phyloP scores from a whole-genome alignment of 2,797 vertebrate species.

The Liasis olivaceus region DNA sequence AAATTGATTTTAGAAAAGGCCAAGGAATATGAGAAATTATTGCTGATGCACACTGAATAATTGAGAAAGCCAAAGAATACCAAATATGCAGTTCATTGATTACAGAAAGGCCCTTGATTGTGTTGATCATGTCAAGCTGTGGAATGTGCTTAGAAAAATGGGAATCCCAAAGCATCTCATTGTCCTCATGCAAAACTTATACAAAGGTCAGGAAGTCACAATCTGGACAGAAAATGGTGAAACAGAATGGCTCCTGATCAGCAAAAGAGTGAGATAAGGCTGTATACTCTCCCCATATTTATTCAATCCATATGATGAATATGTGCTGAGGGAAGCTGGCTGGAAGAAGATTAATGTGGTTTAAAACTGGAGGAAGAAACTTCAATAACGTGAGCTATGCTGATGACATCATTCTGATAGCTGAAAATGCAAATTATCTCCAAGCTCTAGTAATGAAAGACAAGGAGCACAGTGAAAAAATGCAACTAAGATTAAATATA shows the following conservation, averaged over 20 bases:
- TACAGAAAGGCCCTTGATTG: not conserved
- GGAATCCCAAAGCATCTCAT: not conserved
- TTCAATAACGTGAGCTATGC: not conserved
- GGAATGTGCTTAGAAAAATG: not conserved
- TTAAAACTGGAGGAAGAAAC: not conserved
- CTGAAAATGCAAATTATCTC: not conserved
- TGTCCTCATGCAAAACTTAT: not conserved
- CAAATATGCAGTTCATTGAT: not conserved
- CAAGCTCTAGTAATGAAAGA: not conserved
- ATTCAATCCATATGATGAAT: not conserved
- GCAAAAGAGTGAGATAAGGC: not conserved
- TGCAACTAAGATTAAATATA: not conserved
- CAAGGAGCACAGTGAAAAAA: not conserved
- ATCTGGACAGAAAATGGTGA: not conserved
- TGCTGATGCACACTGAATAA: not conserved
- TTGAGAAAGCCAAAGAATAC: not conserved
- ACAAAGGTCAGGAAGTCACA: not conserved
- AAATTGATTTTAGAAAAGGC: not conserved
- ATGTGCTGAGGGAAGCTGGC: not conserved
- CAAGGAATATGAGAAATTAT: not conserved
- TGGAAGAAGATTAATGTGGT: not conserved
- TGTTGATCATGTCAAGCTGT: not conserved
- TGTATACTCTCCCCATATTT: not conserved
- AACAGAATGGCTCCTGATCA: not conserved
- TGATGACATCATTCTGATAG: not conserved